Base-by-base conservation (phyloP, 2,888 invertebrate species). In the Buathra laborator region DNA sequence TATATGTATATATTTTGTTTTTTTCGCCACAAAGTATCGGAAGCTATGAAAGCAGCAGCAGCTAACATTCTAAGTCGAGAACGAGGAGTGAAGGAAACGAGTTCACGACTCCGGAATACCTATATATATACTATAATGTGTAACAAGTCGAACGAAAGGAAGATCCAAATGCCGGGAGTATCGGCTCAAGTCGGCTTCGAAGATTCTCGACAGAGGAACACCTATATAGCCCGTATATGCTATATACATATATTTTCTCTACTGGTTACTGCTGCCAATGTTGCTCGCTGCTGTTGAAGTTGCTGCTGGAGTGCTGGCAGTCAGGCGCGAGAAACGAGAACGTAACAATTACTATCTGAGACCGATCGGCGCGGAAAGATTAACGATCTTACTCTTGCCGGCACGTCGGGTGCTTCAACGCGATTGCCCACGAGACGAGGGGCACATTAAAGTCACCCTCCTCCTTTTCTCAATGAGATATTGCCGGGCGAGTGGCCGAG, bases 281-380 rank as follows among this genome's bases (percentile, higher is more conserved):
- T 70, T 67, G 72, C 43, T 85, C 78, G 51, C 83, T 83, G 82
- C 82, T 77, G 83, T 78, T 72, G 77, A 67, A 78, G 59, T 83
- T 74, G 59, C 32, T 83, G 78, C 74, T 74, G 76, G 76, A 74
- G 37, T 64, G 48, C 84, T 74, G 87, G 89, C 91, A 91, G 90
- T 90, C 90, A 91, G 91, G 91, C 90, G 91, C 90, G 92, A 91
- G 92, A 92, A 93, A 93, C 92, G 91, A 90, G 93, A 93, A 93
- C 93, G 93, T 93, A 93, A 93, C 93, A 93, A 93, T 93, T 93
- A 93, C 93, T 93, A 93, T 93, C 92, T 90, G 91, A 91, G 92
- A 92, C 92, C 93, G 93, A 93, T 93, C 93, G 92, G 93, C 91
- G 91, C 90, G 91, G 92, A 90, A 93, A 93, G 93, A 93, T 93